Percentiles rank a stretch among this genome's conserved stretches.
phyloP scores from a whole-genome alignment of 1,140 invertebrate species.

The Conus ventricosus region DNA sequence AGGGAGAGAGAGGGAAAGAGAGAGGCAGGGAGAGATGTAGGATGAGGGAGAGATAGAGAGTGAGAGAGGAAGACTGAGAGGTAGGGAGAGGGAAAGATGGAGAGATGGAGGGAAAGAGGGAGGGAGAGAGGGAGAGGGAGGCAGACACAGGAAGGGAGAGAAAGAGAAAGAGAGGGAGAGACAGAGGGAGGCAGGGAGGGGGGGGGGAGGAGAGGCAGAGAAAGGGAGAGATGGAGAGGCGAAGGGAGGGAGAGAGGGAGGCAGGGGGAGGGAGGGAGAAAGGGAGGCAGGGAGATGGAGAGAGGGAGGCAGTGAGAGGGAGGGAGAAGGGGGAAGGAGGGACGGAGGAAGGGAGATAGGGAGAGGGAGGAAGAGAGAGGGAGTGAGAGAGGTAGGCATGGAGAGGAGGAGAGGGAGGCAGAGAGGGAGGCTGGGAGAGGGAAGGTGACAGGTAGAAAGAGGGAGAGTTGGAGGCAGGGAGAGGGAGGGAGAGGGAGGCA shows the following conservation, averaged over 20 bases:
- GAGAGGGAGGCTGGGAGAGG: no score
- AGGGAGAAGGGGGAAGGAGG: neutral
- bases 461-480: neutral
- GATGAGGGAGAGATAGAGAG: neutral
- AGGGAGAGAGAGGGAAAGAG: neutral
- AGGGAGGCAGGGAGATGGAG: neutral
- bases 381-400: neutral
- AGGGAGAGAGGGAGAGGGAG: neutral
- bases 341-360: no score
- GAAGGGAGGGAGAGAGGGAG: neutral
- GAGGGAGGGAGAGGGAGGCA: neutral
- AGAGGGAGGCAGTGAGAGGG: neutral
- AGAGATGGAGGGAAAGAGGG: no score
- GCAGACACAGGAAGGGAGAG: neutral
- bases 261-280: neutral
- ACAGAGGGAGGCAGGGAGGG: neutral
- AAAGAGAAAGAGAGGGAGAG: neutral
- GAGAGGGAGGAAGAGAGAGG: neutral
- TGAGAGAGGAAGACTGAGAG: neutral
- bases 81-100: no score
- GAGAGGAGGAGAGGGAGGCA: neutral
- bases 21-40: neutral
- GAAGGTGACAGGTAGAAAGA: no score
- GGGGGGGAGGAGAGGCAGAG: neutral
- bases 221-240: neutral